Evolutionary conservation across 2,113 vertebrate species (phyloP), one percentile per base, ranked within the genome.

Genomic region (Cercopithecus mona): DNA sequence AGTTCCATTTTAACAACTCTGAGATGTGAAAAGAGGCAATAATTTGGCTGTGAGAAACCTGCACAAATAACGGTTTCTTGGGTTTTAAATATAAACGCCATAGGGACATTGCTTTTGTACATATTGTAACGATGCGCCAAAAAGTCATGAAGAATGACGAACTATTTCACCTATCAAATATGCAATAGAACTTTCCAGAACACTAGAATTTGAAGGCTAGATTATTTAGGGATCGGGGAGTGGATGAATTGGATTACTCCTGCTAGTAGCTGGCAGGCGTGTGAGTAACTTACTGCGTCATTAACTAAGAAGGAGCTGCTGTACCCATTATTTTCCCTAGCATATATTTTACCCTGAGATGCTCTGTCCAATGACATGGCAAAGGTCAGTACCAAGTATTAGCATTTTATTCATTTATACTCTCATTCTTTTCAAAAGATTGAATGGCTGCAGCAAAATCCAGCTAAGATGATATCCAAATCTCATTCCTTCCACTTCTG

Each of bases 251-350:
- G 20, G 45, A 35, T 23, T 14, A 13, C 2, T 10, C 20, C 75
- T 23, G 52, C 20, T 22, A 6, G 16, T 10, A 66, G 48, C 7
- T 4, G 0, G 22, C 35, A 45, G 66, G 35, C 12, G 10, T 35
- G 55, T 22, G 25, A 66, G n/a, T 57, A 32, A 35, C 0, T 1
- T 64, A 23, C 20, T 3, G 12, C 11, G 10, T 32, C 0, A 0
- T 17, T 40, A 64, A 38, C 48, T 32, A 4, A 22, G 59, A 79
- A 50, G 40, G 10, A 95, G 55, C 11, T 2, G 20, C 16, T 35
- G 30, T 23, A 6, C 40, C 57, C 10, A 25, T 8, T 30, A 8
- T 52, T 38, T 45, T 40, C 81, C 43, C 79, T 5, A 5, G 55
- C 1, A 17, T 22, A 20, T 52, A 55, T 57, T 20, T 45, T 68